Conservation (phyloP, 2,888 invertebrate genomes). For the Platycheirus rosarum region DNA sequence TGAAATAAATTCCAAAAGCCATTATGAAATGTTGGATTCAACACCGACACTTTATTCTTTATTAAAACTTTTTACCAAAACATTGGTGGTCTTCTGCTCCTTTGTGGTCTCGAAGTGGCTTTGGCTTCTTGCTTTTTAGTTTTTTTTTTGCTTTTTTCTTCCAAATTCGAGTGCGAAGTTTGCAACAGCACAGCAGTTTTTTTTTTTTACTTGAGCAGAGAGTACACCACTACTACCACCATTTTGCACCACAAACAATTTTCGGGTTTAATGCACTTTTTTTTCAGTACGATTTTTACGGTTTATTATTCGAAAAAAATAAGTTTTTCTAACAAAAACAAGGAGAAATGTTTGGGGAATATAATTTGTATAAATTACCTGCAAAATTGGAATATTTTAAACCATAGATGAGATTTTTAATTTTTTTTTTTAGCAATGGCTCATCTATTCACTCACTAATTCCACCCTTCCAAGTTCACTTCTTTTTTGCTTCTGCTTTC, state of each 20-base stretch:
- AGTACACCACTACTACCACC: slow-evolving; percentile 60
- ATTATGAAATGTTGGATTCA: slow-evolving; percentile 41
- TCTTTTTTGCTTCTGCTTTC: slow-evolving; percentile 58
- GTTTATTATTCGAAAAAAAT: not conserved
- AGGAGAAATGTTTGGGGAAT: not conserved
- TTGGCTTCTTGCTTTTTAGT: slow-evolving; percentile 20
- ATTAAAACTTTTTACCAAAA: slow-evolving; percentile 2
- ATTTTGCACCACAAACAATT: slow-evolving; percentile 74
- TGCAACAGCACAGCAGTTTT: slow-evolving; percentile 63
- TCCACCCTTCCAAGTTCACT: slow-evolving; percentile 71
- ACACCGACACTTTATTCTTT: not conserved
- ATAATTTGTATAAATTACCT: slow-evolving; percentile 48
- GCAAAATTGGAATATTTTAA: slow-evolving; percentile 26
- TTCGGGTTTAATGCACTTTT: slow-evolving; percentile 60
- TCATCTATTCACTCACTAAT: slow-evolving; percentile 51
- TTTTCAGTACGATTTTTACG: slow-evolving; percentile 17
- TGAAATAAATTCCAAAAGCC: not conserved
- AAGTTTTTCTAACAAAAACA: not conserved
- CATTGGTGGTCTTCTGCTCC: no score
- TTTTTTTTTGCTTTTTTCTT: not conserved
- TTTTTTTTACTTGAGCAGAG: no score
- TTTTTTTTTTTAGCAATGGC: slow-evolving; percentile 39
- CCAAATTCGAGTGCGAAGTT: slow-evolving; percentile 63
- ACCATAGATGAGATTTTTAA: slow-evolving; percentile 40
- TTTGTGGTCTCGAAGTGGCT: slow-evolving; percentile 51